A percentile compares a stretch with the other conserved stretches of the same genome.
phyloP scores from a whole-genome alignment of 2,797 vertebrate genomes.

The Peromyscus eremicus region DNA sequence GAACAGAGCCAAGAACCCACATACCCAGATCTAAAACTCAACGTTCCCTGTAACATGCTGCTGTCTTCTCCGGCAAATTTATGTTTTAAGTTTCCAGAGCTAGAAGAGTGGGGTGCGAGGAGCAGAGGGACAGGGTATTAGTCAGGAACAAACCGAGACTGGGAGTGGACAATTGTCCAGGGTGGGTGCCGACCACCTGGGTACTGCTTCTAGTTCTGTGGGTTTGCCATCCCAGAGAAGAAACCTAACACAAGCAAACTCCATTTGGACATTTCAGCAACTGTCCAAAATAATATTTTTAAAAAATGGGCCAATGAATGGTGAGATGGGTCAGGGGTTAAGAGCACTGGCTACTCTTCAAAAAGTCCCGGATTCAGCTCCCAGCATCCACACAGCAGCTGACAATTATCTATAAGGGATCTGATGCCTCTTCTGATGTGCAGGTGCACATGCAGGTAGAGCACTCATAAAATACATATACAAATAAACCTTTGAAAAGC shows the following conservation, averaged over 20 bases:
- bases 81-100: neutral
- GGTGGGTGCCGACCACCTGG: neutral
- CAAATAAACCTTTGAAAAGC: neutral
- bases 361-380: neutral
- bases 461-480: neutral
- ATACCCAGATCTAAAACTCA: neutral
- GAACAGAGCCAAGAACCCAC: neutral
- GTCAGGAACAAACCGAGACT: neutral
- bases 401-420: too few species aligned
- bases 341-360: neutral
- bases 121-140: neutral
- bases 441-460: neutral
- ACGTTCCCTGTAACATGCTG: neutral
- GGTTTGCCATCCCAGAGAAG: neutral
- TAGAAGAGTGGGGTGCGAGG: neutral
- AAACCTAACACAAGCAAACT: conserved; percentile 21
- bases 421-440: neutral
- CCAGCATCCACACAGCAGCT: neutral
- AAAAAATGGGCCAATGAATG: neutral
- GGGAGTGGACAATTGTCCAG: neutral
- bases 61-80: neutral
- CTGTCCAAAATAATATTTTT: conserved; percentile 28
- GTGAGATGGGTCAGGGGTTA: neutral
- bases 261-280: neutral
- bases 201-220: neutral